Conservation (phyloP, 2,797 vertebrate genomes). For the Artibeus lituratus region DNA sequence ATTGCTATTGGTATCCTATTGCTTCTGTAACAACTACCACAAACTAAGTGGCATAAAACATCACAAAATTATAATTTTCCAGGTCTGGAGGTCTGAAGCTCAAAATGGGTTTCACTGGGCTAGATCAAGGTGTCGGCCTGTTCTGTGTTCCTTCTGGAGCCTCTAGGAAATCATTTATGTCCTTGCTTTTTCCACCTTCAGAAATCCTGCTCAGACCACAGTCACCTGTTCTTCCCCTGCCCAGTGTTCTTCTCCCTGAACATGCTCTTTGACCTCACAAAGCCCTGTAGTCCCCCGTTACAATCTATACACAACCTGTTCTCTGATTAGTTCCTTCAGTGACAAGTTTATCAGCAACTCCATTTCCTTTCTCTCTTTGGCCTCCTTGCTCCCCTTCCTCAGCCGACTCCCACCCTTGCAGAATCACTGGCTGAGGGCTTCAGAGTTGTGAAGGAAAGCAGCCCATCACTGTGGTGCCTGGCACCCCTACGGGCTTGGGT, state of each 20-base stretch:
- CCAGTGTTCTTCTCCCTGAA: background rate
- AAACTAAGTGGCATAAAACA: background rate
- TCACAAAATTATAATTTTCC: background rate
- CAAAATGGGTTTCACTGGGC: background rate
- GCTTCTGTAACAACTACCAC: background rate
- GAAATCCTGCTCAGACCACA: background rate
- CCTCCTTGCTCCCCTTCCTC: background rate
- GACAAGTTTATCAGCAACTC: background rate
- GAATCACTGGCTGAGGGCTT: background rate
- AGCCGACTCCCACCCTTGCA: background rate
- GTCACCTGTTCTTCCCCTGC: background rate
- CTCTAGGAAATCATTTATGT: background rate
- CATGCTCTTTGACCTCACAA: background rate
- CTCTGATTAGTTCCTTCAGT: background rate
- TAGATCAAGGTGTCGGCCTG: background rate
- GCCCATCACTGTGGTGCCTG: background rate
- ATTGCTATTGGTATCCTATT: background rate
- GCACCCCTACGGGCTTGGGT: background rate
- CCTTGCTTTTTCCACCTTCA: background rate
- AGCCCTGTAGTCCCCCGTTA: background rate
- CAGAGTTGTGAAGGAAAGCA: background rate
- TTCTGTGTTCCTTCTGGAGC: background rate
- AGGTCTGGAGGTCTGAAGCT: background rate
- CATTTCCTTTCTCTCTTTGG: background rate
- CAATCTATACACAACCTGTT: background rate